A percentile compares a stretch with the other conserved stretches of the same genome.
phyloP scores from a whole-genome alignment of 2,113 vertebrate genomes.

The Thunnus thynnus region DNA sequence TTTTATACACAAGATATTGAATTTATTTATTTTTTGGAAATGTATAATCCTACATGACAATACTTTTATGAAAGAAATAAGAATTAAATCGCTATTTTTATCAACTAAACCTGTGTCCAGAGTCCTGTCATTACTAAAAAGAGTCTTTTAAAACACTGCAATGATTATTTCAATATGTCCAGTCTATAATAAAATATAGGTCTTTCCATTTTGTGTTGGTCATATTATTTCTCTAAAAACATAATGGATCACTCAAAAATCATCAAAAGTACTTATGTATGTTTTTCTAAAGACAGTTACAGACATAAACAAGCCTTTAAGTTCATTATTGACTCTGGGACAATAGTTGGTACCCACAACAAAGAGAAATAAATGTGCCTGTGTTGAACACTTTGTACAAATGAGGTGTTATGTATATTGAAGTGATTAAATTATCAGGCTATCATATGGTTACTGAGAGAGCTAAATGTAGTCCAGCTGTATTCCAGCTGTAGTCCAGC shows the following conservation, averaged over 20 bases:
- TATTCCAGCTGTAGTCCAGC: no score
- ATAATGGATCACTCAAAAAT: neutral
- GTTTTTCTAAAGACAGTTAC: neutral
- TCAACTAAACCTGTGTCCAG: slow-evolving; percentile 47
- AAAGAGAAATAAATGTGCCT: no score
- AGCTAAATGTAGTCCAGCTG: no score
- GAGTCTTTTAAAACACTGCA: neutral
- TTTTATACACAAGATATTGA: slow-evolving; percentile 67
- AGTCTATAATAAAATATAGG: neutral
- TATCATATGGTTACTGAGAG: no score
- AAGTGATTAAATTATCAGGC: no score
- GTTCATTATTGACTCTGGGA: no score
- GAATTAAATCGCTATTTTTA: slow-evolving; percentile 74
- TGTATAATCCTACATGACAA: slow-evolving; percentile 62
- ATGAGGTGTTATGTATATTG: no score
- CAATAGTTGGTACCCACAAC: no score
- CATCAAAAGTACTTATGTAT: neutral
- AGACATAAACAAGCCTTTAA: no score
- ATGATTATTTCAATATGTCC: neutral
- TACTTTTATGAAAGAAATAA: slow-evolving; percentile 68
- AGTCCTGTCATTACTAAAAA: slow-evolving; percentile 16
- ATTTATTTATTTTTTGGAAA: slow-evolving; percentile 77
- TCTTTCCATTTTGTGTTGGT: neutral
- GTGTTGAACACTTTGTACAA: no score
- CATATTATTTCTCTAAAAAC: neutral